Evolutionary conservation across 2,797 vertebrate genomes (phyloP).

Genomic region (Protosalanx chinensis): DNA sequence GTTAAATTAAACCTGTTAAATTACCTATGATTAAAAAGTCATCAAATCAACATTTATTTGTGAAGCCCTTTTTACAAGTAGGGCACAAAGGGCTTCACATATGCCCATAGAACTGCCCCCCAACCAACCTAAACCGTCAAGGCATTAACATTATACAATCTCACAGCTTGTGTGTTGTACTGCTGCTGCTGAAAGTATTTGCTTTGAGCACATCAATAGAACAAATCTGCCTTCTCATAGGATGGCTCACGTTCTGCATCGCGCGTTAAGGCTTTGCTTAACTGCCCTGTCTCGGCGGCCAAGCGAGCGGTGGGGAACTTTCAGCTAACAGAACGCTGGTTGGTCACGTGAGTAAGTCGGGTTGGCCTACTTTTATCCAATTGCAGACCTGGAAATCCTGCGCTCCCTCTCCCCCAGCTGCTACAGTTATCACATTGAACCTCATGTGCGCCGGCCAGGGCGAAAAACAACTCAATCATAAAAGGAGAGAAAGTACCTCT

Average conservation of each 20-base stretch:
- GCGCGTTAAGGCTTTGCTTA: no score
- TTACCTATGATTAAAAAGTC: not conserved
- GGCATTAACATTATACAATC: not conserved
- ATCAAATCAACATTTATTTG: no score
- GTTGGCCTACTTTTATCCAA: conserved; percentile 75
- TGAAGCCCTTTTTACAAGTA: no score
- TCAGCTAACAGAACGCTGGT: conserved; percentile 25
- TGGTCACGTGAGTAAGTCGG: conserved; percentile 60
- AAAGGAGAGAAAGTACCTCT: not conserved
- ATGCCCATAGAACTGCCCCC: no score
- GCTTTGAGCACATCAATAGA: no score
- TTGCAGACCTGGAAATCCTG: conserved; percentile 32
- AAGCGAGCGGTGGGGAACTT: not conserved
- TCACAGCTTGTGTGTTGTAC: not conserved
- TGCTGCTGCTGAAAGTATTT: no score
- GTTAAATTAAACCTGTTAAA: not conserved
- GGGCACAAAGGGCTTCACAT: no score
- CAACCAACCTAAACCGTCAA: no score
- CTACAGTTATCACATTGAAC: conserved; percentile 58
- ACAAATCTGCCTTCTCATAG: no score
- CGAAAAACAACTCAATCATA: conserved; percentile 36
- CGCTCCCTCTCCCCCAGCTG: conserved; percentile 15
- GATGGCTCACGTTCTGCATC: no score
- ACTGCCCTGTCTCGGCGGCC: conserved; percentile 13
- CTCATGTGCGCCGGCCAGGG: conserved; percentile 52